Percentiles rank a stretch among this genome's conserved stretches.
Evolutionary conservation across 2,113 vertebrate genomes (phyloP).

Genomic region (rat (Rattus norvegicus)): GRCr8 NC_086019.1:206158501-206159000

Average conservation of each 20-base stretch:
- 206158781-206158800: accelerated
- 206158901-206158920: accelerated
- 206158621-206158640: accelerated
- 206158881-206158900: accelerated
- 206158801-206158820: accelerated
- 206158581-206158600: constrained; percentile 9
- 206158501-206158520: constrained; percentile 37
- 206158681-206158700: accelerated
- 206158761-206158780: accelerated
- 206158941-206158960: not conserved
- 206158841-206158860: accelerated
- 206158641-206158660: not conserved
- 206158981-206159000: accelerated
- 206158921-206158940: accelerated
- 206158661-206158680: accelerated
- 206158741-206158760: accelerated
- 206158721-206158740: accelerated
- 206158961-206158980: not conserved
- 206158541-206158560: not conserved
- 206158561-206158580: accelerated
- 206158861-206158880: accelerated
- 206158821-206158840: accelerated
- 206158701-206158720: accelerated
- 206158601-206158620: constrained; percentile 16
- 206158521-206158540: accelerated